Percentiles rank a stretch among this genome's conserved stretches.
These are phyloP conservation scores for Leptobrachium ailaonicum DNA, from an alignment of 2,113 vertebrate genomes.

Conservation along the genomic window DNA sequence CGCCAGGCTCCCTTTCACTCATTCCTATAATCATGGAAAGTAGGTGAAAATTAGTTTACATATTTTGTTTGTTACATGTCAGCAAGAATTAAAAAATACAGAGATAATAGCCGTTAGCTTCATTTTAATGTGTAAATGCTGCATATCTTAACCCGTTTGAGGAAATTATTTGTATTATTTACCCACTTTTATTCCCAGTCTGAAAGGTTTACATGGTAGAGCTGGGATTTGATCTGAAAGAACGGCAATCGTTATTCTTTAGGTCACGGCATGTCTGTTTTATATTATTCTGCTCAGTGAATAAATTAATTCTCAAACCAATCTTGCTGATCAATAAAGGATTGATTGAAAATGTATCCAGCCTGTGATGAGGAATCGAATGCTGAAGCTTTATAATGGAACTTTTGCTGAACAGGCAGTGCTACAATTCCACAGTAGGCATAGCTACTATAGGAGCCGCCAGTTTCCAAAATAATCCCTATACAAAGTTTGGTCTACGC, in stretches of 20 bases:
- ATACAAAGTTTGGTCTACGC: too few relatives aligned
- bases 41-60: constrained; percentile 28
- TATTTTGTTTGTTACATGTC: constrained; percentile 27
- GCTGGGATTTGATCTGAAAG: constrained; percentile 7
- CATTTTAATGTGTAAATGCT: constrained; percentile 34
- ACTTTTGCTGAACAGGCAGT: constrained; percentile 15
- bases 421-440: too few relatives aligned
- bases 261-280: constrained; percentile 36
- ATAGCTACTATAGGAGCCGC: too few relatives aligned
- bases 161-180: constrained; percentile 36
- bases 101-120: constrained; percentile 39
- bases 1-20: too few relatives aligned
- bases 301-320: constrained; percentile 38
- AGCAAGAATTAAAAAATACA: constrained; percentile 21
- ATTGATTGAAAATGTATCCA: constrained; percentile 19
- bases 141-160: constrained; percentile 29
- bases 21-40: background rate
- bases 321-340: constrained; percentile 38
- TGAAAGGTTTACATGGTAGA: constrained; percentile 21
- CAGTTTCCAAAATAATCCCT: too few relatives aligned
- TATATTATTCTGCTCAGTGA: constrained; percentile 38
- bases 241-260: constrained; percentile 33
- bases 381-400: constrained; percentile 14
- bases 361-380: constrained; percentile 7
- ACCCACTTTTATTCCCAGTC: constrained; percentile 28